Conservation (phyloP, 53 echinoderm and acorn worm species). For the Holothuria scabra region DNA sequence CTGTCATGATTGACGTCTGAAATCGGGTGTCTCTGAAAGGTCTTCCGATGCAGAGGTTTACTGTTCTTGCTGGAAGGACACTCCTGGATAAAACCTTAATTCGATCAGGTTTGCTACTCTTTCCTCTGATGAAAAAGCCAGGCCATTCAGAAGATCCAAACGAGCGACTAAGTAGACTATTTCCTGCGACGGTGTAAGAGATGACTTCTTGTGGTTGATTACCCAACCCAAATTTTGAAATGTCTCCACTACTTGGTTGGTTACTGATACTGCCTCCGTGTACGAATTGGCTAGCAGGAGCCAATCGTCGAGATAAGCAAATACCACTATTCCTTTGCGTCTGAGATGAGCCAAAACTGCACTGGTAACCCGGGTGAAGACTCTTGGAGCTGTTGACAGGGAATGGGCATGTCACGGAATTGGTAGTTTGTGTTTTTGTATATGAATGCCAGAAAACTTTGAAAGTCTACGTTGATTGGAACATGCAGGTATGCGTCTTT, state of each 20-base stretch:
- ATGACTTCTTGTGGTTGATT: conserved; percentile 34
- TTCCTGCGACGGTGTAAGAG: neutral
- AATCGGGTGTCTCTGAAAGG: too few species aligned
- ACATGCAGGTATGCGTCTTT: conserved; percentile 44
- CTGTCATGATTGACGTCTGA: too few species aligned
- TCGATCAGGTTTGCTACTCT: too few species aligned
- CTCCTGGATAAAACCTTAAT: too few species aligned
- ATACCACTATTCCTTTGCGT: conserved; percentile 3
- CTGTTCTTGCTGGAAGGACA: too few species aligned
- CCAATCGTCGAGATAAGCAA: conserved; percentile 66
- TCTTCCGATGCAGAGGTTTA: too few species aligned
- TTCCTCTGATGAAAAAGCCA: too few species aligned
- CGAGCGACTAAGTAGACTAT: conserved; percentile 7
- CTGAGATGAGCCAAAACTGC: conserved; percentile 33
- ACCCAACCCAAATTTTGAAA: conserved; percentile 15
- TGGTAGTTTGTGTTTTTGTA: conserved; percentile 1
- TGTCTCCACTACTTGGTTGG: neutral
- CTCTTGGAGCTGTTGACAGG: conserved; percentile 49
- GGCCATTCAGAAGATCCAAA: too few species aligned
- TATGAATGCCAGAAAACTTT: conserved; percentile 6
- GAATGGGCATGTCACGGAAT: conserved; percentile 54
- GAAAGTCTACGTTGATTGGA: neutral
- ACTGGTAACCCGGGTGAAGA: conserved; percentile 57
- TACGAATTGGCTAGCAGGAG: conserved; percentile 27
- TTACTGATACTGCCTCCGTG: neutral